Evolutionary conservation across 2,888 invertebrate genomes (phyloP), one percentile per base, ranked within the genome.

Genomic region (Hermaeophaga mercurialis): DNA sequence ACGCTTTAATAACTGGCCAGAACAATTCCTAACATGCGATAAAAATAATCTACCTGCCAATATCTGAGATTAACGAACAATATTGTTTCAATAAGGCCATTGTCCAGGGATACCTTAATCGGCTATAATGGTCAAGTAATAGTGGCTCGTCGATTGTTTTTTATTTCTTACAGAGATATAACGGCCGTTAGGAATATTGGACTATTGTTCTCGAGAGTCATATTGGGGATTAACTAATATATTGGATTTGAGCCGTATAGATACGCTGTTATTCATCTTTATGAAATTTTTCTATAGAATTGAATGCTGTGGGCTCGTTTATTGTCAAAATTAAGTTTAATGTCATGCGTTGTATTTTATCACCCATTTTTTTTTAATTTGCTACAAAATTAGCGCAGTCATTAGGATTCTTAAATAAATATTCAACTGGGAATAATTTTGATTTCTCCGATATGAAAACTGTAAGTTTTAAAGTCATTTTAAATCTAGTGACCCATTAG

Each of bases 1-100:
- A 55, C 55, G 64, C 63, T 60, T 54, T 50, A 61, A 68, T 64
- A 67, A 63, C 53, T 22, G 48, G 33, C 55, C 54, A 54, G 65
- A 70, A 70, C 71, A 74, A 75, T 75, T 73, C 67, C 72, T 70
- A 72, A 73, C 73, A 74, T 72, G 72, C 73, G 72, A 73, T 73
- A 76, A 77, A 76, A 77, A 75, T 76, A 74, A 75, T 73, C 70
- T 75, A 76, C 76, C 76, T 77, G 77, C 75, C 78, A 77, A 76
- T 77, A 76, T 73, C 68, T 64, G 68, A 75, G 76, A 76, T 76
- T 76, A 75, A 77, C 72, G 73, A 70, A 63, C 67, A 69, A 70
- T 72, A 73, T 74, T 73, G 74, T 75, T 72, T 74, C 74, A 73
- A 69, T 73, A 73, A 71, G 43, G 44, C 60, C 48, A 62, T 64